Evolutionary conservation across 2,888 invertebrate genomes (phyloP).

Genomic region (Tetanocera ferruginea): DNA sequence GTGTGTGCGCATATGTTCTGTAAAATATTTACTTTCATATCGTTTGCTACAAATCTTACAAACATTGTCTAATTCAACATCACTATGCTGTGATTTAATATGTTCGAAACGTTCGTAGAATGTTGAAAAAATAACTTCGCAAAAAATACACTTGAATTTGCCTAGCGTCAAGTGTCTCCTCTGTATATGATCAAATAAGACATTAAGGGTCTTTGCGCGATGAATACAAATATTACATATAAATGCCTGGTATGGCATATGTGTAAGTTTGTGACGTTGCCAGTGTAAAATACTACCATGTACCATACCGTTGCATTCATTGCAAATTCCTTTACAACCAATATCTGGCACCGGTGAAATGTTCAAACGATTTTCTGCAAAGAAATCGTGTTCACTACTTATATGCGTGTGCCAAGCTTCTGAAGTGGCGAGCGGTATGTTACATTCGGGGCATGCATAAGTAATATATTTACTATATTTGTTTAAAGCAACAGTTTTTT

Average conservation of each 20-base stretch:
- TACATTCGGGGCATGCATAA: conserved; percentile 49
- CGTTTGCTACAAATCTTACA: conserved; percentile 43
- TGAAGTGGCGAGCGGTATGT: conserved; percentile 37
- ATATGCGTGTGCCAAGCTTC: conserved; percentile 44
- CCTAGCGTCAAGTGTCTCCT: conserved; percentile 42
- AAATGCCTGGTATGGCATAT: conserved; percentile 45
- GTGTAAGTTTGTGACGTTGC: conserved; percentile 46
- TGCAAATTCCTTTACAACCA: conserved; percentile 28
- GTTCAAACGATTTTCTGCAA: conserved; percentile 34
- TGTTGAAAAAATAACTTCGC: conserved; percentile 27
- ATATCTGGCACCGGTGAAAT: conserved; percentile 29
- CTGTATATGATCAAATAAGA: conserved; percentile 44
- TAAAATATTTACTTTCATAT: not conserved
- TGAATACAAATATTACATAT: conserved; percentile 44
- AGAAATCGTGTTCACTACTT: conserved; percentile 42
- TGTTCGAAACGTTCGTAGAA: conserved; percentile 40
- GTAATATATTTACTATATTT: conserved; percentile 43
- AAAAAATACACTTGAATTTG: conserved; percentile 40
- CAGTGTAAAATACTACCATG: not conserved
- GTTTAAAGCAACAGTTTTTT: conserved; percentile 36
- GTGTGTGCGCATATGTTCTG: conserved; percentile 37
- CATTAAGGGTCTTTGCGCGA: conserved; percentile 36
- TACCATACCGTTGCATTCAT: conserved; percentile 38
- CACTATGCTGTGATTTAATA: conserved; percentile 41
- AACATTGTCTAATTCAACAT: conserved; percentile 36